Conservation (phyloP, 2,113 vertebrate genomes). For the Leucosticte australis region DNA sequence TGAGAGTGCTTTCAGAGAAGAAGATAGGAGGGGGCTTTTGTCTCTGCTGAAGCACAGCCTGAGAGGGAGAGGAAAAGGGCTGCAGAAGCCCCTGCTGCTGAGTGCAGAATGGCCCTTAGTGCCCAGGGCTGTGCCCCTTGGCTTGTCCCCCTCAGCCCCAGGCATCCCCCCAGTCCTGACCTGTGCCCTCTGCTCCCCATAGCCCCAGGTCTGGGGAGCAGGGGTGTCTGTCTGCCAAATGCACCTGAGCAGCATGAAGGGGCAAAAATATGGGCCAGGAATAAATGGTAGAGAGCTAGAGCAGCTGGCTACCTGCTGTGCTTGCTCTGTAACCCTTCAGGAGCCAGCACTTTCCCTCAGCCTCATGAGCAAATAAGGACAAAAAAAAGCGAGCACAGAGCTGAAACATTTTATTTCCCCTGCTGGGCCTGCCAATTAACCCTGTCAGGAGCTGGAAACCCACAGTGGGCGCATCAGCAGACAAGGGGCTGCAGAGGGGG, state of each 20-base stretch:
- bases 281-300: conserved; percentile 4
- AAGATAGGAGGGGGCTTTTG: neutral
- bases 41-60: neutral
- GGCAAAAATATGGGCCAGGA: neutral
- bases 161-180: neutral
- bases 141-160: rapidly evolving
- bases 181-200: rapidly evolving
- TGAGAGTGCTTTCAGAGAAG: neutral
- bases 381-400: neutral
- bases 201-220: neutral
- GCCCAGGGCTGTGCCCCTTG: neutral
- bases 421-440: conserved; percentile 55
- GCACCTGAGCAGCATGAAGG: neutral
- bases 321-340: conserved; percentile 36
- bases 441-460: conserved; percentile 35
- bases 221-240: neutral
- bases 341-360: neutral
- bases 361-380: conserved; percentile 19
- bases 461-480: neutral
- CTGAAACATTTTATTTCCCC: conserved; percentile 48
- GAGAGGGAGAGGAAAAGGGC: neutral
- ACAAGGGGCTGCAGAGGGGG: neutral
- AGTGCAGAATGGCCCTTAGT: neutral
- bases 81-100: neutral
- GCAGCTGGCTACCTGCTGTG: conserved; percentile 26